Base-by-base conservation (phyloP, 2,888 invertebrate genomes). In the Lasioglossum pauxillum region DNA sequence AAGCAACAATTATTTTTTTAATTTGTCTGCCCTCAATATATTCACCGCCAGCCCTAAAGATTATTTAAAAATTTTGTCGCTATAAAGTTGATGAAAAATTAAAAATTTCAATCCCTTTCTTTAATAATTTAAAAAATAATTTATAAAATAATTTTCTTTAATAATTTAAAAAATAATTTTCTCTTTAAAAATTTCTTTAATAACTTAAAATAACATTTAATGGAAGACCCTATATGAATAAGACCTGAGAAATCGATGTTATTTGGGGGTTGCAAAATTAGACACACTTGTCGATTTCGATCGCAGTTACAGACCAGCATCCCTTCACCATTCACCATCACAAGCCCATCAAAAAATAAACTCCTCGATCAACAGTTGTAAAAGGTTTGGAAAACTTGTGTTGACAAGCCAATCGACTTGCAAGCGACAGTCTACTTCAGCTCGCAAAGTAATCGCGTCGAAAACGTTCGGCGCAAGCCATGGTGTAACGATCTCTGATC, bases 371-470 rank as follows among this genome's bases (percentile, higher is more conserved):
- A 57, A 4, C 57, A n/a, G 23, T 57, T 57, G 57, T 12, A 57
- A 57, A 57, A 12, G 57, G 57, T 57, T 57, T 3, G 57, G 57
- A 57, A 57, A 57, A 57, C 12, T 57, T 57, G 57, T 57, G 57
- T n/a, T 57, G 57, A n/a, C 57, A 57, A n/a, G 64, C 64, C 31
- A 64, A 64, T 64, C 64, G 31, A 64, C 64, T 64, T 64, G 31
- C 64, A 1, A 31, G 31, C 31, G 64, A 64, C 64, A 64, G 64
- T 31, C 0, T 64, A 64, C 64, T 64, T 64, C 31, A 64, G 35
- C 35, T 31, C 1, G n/a, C 31, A 64, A 19, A 31, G 64, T 64
- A 64, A 64, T 64, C 69, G 23, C 23, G 69, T 35, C 38, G 35
- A 10, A 38, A 35, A 14, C n/a, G 71, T 14, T 41, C n/a, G n/a